phyloP scores from a whole-genome alignment of 2,797 vertebrate species.

The Poeciliopsis presidionis region DNA sequence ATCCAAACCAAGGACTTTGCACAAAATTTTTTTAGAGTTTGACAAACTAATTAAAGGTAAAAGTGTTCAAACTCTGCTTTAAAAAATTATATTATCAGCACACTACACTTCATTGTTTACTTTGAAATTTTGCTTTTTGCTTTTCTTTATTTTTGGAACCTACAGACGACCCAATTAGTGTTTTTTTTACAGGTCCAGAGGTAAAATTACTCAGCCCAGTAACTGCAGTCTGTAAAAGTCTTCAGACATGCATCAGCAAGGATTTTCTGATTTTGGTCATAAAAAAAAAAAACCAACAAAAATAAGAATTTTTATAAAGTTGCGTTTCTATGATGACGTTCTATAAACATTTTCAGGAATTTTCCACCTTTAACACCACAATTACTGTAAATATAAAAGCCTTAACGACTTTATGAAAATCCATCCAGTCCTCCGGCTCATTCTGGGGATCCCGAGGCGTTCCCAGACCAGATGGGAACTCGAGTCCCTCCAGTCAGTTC shows the following conservation, averaged over 20 bases:
- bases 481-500: not conserved
- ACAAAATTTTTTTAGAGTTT: not conserved
- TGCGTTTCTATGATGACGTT: not conserved
- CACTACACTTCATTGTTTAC: not conserved
- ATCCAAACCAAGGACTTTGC: not conserved
- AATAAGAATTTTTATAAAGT: not conserved
- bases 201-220: not conserved
- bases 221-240: not conserved
- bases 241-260: not conserved
- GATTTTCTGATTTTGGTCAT: not conserved
- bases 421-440: not conserved
- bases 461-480: not conserved
- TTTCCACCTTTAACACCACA: not conserved
- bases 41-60: not conserved
- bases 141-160: not conserved
- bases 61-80: not conserved
- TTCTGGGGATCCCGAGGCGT: not conserved
- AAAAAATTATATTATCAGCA: not conserved
- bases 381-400: not conserved
- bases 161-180: not conserved
- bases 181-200: not conserved
- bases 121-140: not conserved
- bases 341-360: not conserved
- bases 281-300: not conserved
- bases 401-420: not conserved